Base-by-base conservation (phyloP, 2,113 vertebrate genomes). In the Oreochromis tanganicae region DNA sequence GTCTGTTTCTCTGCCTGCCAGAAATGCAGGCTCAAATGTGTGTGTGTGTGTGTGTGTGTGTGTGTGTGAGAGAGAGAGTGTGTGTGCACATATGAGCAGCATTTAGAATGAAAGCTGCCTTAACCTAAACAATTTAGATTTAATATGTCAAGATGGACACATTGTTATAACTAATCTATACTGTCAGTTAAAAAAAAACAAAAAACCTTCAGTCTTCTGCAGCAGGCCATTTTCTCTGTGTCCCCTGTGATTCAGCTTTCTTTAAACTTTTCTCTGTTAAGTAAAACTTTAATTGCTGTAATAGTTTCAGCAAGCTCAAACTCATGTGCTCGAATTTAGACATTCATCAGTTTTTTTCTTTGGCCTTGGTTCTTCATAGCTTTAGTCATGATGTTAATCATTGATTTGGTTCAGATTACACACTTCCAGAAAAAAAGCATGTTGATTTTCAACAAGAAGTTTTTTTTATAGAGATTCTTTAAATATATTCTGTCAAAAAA, bases 231-330 rank as follows among this genome's bases (percentile, higher is more conserved):
- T 87, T 59, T 43, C 52, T 48, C 13, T 3, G 29, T 9, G 2
- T 90, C 86, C 59, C 81, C 5, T 9, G 24, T 71, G 80, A 88
- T 83, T 81, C 50, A 78, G 29, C 68, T 84, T 81, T 71, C 34
- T 83, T 90, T 84, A 84, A 59, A 80, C 87, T 83, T 83, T 88
- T 75, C 83, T 86, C 86, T 86, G 89, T 86, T 85, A 86, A 43
- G 38, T 34, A 52, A 86, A 89, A 82, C 24, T 88, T 83, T 89
- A 71, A 90, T 89, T 84, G 84, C 88, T 82, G 27, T 6, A 29
- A 55, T 46, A 61, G 14, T 85, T 81, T 78, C 75, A 29, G 29
- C 19, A 79, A 27, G 14, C 83, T 84, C 66, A 55, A 41, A 79
- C 41, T 54, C 43, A 27, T 36, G 78, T 27, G 52, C 66, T 82